Conservation (phyloP, 2,113 vertebrate species). For the Lampris incognitus region DNA sequence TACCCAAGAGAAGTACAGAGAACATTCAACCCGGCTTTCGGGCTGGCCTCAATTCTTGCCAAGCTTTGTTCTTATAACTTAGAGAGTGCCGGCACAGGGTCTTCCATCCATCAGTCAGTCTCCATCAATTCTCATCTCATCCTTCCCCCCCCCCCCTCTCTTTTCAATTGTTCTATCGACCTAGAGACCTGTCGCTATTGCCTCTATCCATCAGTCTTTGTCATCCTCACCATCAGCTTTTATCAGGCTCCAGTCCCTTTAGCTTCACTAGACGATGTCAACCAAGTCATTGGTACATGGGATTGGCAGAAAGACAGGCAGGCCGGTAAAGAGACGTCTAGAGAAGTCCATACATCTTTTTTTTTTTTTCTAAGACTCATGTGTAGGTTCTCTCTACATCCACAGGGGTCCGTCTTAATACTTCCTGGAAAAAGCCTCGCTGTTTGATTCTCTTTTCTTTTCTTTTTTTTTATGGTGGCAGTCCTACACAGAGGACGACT, state of each 20-base stretch:
- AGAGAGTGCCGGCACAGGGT: neutral
- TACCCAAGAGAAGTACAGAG: neutral
- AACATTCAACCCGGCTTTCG: neutral
- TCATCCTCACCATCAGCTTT: conserved; percentile 9
- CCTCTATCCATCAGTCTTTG: conserved; percentile 33
- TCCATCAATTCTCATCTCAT: conserved; percentile 27
- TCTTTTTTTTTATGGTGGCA: too few species aligned
- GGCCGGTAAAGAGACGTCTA: conserved; percentile 28
- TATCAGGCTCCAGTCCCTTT: conserved; percentile 23
- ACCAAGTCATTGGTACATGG: conserved; percentile 15
- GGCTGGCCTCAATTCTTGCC: conserved; percentile 10
- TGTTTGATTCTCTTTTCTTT: too few species aligned
- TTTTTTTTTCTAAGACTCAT: too few species aligned
- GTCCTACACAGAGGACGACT: too few species aligned
- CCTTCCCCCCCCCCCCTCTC: conserved; percentile 9
- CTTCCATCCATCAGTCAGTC: conserved; percentile 20
- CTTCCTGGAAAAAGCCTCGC: too few species aligned
- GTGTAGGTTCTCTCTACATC: too few species aligned
- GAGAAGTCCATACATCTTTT: conserved; percentile 37
- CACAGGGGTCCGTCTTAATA: too few species aligned
- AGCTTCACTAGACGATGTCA: conserved; percentile 33
- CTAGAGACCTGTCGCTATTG: conserved; percentile 15
- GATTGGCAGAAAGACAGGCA: conserved; percentile 21
- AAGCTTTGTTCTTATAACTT: conserved; percentile 24
- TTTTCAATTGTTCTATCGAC: conserved; percentile 45